phyloP scores from a whole-genome alignment of 2,888 invertebrate genomes.

The Acrobasis consociella region DNA sequence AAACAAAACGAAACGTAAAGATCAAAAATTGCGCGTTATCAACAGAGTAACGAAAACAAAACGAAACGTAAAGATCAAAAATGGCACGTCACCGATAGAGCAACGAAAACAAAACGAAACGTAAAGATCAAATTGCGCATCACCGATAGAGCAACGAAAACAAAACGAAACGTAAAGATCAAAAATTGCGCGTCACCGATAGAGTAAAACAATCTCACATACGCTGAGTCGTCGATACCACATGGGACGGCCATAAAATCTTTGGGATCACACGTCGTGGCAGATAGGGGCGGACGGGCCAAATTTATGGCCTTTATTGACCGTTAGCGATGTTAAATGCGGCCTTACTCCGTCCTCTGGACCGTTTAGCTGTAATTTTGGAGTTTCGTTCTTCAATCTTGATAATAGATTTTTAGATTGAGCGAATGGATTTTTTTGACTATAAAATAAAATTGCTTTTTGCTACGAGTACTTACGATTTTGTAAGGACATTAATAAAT shows the following conservation, averaged over 20 bases:
- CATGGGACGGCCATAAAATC: slow-evolving; percentile 20
- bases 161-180: slow-evolving; percentile 3
- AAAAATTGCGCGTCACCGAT: slow-evolving; percentile 12
- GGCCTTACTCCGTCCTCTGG: slow-evolving; percentile 26
- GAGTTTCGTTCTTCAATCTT: slow-evolving; percentile 14
- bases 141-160: background rate
- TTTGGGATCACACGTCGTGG: slow-evolving; percentile 23
- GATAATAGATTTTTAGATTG: slow-evolving; percentile 14
- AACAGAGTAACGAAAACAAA: too few relatives aligned
- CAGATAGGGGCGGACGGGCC: slow-evolving; percentile 18
- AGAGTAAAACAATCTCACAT: slow-evolving; percentile 12
- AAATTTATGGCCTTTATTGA: slow-evolving; percentile 57
- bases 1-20: too few relatives aligned
- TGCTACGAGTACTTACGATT: too few relatives aligned
- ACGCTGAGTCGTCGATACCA: slow-evolving; percentile 18
- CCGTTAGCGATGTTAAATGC: slow-evolving; percentile 47
- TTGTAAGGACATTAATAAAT: too few relatives aligned
- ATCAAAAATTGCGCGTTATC: too few relatives aligned
- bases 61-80: too few relatives aligned
- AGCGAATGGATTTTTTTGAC: background rate
- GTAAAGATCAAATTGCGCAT: too few relatives aligned
- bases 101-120: too few relatives aligned
- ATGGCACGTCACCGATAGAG: too few relatives aligned
- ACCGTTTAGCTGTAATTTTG: slow-evolving; percentile 16
- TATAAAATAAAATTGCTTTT: too few relatives aligned